phyloP scores from a whole-genome alignment of 2,888 invertebrate species.

The Rotaria sp. region DNA sequence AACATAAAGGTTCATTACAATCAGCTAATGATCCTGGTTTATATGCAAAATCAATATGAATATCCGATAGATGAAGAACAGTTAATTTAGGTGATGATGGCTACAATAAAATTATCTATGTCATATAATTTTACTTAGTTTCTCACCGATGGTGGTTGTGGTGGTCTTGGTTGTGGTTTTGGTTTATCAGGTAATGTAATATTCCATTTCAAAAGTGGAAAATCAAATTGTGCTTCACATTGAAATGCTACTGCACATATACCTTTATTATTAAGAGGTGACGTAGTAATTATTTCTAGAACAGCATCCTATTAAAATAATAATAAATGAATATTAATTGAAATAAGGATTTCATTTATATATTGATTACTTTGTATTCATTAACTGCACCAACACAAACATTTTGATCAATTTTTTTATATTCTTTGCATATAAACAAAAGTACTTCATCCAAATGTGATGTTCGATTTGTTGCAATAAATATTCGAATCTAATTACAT shows the following conservation, averaged over 20 bases:
- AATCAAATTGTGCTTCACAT: conserved; percentile 32
- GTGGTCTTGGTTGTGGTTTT: conserved; percentile 47
- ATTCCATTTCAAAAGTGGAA: conserved; percentile 45
- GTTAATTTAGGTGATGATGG: conserved; percentile 52
- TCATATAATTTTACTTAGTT: background rate
- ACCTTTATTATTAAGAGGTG: background rate
- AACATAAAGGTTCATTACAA: conserved; percentile 72
- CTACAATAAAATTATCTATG: background rate
- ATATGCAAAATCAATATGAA: conserved; percentile 72
- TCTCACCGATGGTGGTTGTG: conserved; percentile 45
- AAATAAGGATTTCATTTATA: background rate
- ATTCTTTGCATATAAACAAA: background rate
- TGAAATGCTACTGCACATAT: conserved; percentile 34
- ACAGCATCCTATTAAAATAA: background rate
- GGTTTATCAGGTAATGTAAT: conserved; percentile 47
- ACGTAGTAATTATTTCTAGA: background rate
- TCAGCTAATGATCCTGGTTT: conserved; percentile 64
- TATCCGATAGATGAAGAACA: conserved; percentile 86
- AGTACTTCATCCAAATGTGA: background rate
- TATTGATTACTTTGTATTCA: background rate
- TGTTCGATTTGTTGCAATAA: background rate
- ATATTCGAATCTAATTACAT: background rate
- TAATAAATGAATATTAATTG: background rate
- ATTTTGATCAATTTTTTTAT: background rate
- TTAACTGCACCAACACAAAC: conserved; percentile 6